phyloP scores from a whole-genome alignment of 1,140 invertebrate species.

The Uloborus diversus region DNA sequence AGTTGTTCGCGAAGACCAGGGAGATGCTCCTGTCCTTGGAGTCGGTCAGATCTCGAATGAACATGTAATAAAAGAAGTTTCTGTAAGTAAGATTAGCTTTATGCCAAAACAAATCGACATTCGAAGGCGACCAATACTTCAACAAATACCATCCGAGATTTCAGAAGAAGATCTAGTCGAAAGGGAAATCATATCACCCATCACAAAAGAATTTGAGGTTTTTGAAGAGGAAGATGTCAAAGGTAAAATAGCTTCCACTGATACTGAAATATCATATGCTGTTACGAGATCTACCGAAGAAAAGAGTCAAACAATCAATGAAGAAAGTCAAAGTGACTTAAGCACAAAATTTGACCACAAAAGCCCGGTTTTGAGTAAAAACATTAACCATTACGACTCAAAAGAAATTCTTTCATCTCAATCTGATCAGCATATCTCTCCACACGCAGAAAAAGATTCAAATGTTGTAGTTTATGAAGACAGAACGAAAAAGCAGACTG shows the following conservation, averaged over 20 bases:
- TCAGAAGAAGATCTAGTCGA: conserved; percentile 61
- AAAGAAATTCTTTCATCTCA: too few relatives aligned
- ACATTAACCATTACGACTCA: too few relatives aligned
- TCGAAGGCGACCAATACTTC: conserved; percentile 13
- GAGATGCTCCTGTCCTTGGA: background rate
- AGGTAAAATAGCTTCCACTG: background rate
- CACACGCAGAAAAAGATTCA: too few relatives aligned
- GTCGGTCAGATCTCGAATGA: too few relatives aligned
- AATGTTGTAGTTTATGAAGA: too few relatives aligned
- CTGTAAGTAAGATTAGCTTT: background rate
- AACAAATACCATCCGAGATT: conserved; percentile 57
- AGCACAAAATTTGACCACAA: background rate
- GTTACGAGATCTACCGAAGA: background rate
- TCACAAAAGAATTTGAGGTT: background rate
- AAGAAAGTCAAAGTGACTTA: background rate
- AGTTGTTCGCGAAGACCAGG: conserved; percentile 54
- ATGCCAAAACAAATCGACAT: background rate
- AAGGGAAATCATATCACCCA: conserved; percentile 31
- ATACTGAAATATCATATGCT: background rate
- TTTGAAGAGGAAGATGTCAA: background rate
- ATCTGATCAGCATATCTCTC: too few relatives aligned
- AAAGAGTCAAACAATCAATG: background rate
- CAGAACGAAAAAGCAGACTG: too few relatives aligned
- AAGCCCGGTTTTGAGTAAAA: too few relatives aligned
- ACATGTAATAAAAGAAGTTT: background rate